phyloP scores from a whole-genome alignment of 2,888 invertebrate species.

The Cantharis lateralis region DNA sequence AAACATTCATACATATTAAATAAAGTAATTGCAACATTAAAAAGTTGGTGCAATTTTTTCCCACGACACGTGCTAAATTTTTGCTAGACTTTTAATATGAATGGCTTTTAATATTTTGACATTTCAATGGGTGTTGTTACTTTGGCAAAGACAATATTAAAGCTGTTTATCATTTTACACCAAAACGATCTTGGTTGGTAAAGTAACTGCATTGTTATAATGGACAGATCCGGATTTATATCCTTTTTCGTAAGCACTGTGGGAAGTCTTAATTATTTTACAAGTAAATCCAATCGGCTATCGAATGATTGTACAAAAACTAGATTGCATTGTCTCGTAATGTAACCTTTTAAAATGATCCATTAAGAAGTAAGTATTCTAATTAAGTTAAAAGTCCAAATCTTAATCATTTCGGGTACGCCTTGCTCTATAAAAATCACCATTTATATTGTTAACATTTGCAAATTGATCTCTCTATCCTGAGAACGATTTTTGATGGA shows the following conservation, averaged over 20 bases:
- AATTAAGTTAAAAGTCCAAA: not conserved
- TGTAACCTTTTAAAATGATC: not conserved
- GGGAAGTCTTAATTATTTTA: not conserved
- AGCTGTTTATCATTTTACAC: not conserved
- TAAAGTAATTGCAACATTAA: conserved; percentile 9
- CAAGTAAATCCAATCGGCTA: not conserved
- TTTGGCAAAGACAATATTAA: not conserved
- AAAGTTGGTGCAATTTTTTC: conserved; percentile 12
- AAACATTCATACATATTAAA: conserved; percentile 14
- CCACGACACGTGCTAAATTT: conserved; percentile 17
- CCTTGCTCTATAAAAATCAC: not conserved
- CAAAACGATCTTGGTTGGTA: not conserved
- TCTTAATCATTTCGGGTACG: not conserved
- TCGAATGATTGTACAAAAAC: not conserved
- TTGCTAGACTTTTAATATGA: conserved; percentile 8
- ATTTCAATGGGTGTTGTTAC: conserved; percentile 9
- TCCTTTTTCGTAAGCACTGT: not conserved
- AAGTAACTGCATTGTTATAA: not conserved
- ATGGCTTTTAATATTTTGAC: conserved; percentile 5
- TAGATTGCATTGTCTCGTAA: not conserved
- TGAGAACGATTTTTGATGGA: not conserved
- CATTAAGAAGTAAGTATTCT: not conserved
- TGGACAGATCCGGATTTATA: not conserved
- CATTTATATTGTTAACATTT: not conserved
- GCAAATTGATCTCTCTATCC: not conserved